phyloP scores from a whole-genome alignment of 2,888 invertebrate genomes.

The Trichacis sp. region DNA sequence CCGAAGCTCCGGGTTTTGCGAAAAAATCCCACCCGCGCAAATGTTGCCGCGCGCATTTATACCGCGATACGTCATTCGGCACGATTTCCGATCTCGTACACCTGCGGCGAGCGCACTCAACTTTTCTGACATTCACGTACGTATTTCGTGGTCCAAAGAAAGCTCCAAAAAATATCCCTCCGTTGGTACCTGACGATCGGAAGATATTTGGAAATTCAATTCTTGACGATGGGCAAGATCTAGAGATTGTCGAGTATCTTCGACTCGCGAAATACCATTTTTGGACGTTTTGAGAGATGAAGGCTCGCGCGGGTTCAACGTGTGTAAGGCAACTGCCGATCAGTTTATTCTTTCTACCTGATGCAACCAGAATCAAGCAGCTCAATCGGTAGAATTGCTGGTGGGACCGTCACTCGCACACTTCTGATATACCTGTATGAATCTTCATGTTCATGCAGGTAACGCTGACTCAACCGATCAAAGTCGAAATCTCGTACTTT shows the following conservation, averaged over 20 bases:
- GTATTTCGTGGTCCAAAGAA: not conserved
- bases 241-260: too few relatives aligned
- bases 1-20: not conserved
- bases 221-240: too few relatives aligned
- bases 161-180: too few relatives aligned
- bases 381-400: conserved; percentile 5
- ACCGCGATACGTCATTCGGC: conserved; percentile 20
- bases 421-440: not conserved
- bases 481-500: too few relatives aligned
- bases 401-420: conserved; percentile 5
- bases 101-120: conserved; percentile 5
- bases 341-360: conserved; percentile 5
- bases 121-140: too few relatives aligned
- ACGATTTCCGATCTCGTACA: conserved; percentile 15
- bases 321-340: conserved; percentile 58
- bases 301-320: conserved; percentile 43
- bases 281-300: conserved; percentile 34
- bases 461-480: too few relatives aligned
- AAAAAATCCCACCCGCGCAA: conserved; percentile 18
- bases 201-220: too few relatives aligned
- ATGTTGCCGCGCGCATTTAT: conserved; percentile 20
- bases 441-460: too few relatives aligned
- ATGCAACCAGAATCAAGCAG: not conserved
- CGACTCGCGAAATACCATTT: too few relatives aligned
- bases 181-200: too few relatives aligned